Base-by-base conservation (phyloP, 2,113 vertebrate genomes). In the Siphamia tubifer region DNA sequence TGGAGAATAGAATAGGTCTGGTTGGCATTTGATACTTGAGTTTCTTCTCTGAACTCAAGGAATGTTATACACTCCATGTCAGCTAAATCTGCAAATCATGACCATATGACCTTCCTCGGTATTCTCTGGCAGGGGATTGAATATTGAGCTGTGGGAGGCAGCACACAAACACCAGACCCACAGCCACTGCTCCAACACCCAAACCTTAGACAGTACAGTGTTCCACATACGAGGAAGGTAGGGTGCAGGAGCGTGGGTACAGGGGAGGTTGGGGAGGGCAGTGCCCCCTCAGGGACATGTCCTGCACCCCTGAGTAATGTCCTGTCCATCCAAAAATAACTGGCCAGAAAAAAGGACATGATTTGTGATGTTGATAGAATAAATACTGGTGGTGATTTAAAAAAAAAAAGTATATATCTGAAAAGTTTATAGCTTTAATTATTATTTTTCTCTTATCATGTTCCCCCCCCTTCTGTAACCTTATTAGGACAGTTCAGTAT, bases 51-150 rank as follows among this genome's bases (percentile, higher is more conserved):
- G 38, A 92, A 90, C 82, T 85, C 60, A 28, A 84, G 85, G 86
- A 91, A 90, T 91, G 84, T 87, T 89, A 64, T 74, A 89, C 79
- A 82, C 68, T 86, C 67, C 61, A 77, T 74, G 83, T 79, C 70
- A 53, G 82, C 81, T 89, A 87, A 89, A 88, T 90, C 81, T 80
- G 76, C 71, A 90, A 91, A 90, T 87, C 84, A 89, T 69, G 86
- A 87, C 82, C 87, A 87, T 83, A 89, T 88, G 89, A 89, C 85
- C 85, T 82, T 75, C 70, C 71, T 75, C 42, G 7, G 77, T 73
- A 75, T 86, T 70, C 70, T 77, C 79, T 81, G 68, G 68, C 69
- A 79, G 63, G 15, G 43, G 49, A 74, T 73, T 76, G 60, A n/a
- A 34, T 63, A 79, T 60, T 53, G 69, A 84, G 81, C 68, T 56